phyloP scores from a whole-genome alignment of 2,888 invertebrate species.

The Heliconius aoede region DNA sequence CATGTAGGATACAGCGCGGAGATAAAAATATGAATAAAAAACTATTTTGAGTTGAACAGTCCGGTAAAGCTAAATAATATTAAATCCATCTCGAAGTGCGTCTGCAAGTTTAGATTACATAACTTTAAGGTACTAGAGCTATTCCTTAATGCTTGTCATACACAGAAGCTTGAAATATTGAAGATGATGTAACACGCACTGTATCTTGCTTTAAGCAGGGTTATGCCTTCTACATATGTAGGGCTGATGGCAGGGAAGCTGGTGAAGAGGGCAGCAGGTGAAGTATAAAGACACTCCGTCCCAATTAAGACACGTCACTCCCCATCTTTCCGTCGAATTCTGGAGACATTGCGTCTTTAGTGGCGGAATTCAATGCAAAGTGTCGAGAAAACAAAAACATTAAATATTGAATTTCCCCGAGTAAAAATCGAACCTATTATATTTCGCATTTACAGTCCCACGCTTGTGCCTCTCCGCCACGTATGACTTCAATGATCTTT shows the following conservation, averaged over 20 bases:
- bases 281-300: too few relatives aligned
- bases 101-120: constrained; percentile 25
- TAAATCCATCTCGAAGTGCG: constrained; percentile 25
- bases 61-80: constrained; percentile 1
- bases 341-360: too few relatives aligned
- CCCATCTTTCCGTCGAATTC: too few relatives aligned
- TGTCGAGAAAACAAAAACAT: too few relatives aligned
- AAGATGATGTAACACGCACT: neutral
- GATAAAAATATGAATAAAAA: neutral
- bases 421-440: too few relatives aligned
- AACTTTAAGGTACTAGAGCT: constrained; percentile 4
- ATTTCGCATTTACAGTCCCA: too few relatives aligned
- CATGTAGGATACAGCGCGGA: neutral
- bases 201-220: too few relatives aligned
- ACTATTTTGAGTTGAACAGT: neutral
- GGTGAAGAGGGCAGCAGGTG: too few relatives aligned
- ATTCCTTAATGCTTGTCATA: neutral
- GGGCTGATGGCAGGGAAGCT: neutral
- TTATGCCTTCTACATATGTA: neutral
- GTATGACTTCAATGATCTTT: too few relatives aligned
- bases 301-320: neutral
- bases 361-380: too few relatives aligned
- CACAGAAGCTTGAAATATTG: neutral
- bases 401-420: too few relatives aligned
- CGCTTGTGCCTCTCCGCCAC: too few relatives aligned